Conservation (phyloP, 2,113 vertebrate species). For the Sterrhoptilus dennistouni region DNA sequence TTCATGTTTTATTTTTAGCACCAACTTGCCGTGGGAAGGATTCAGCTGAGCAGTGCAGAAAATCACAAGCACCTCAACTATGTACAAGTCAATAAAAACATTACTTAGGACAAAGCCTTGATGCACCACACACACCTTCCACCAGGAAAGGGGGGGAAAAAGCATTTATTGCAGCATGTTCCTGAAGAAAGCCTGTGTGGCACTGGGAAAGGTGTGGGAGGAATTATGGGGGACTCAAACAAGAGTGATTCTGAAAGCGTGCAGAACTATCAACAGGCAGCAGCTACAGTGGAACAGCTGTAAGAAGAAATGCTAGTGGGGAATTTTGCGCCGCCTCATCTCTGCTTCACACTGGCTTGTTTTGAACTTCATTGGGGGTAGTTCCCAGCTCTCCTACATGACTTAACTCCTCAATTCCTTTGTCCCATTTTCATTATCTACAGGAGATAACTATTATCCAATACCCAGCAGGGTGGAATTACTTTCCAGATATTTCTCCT, state of each 20-base stretch:
- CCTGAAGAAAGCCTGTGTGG: neutral
- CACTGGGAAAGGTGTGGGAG: accelerated
- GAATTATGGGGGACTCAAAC: neutral
- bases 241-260: accelerated
- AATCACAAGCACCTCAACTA: neutral
- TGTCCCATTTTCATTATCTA: neutral
- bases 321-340: neutral
- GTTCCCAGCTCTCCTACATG: neutral
- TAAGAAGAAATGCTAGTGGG: neutral
- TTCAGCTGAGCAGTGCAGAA: neutral
- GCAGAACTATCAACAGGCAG: neutral
- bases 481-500: neutral
- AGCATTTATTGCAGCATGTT: accelerated
- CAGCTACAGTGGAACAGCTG: neutral
- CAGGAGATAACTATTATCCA: neutral
- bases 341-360: neutral
- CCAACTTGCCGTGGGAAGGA: accelerated
- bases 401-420: neutral
- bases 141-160: neutral
- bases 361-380: accelerated
- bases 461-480: neutral
- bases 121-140: accelerated
- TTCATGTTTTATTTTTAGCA: neutral
- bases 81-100: accelerated
- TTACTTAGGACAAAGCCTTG: neutral